Evolutionary conservation across 2,113 vertebrate species (phyloP), one percentile per base, ranked within the genome.

Genomic region (Vidua macroura): DNA sequence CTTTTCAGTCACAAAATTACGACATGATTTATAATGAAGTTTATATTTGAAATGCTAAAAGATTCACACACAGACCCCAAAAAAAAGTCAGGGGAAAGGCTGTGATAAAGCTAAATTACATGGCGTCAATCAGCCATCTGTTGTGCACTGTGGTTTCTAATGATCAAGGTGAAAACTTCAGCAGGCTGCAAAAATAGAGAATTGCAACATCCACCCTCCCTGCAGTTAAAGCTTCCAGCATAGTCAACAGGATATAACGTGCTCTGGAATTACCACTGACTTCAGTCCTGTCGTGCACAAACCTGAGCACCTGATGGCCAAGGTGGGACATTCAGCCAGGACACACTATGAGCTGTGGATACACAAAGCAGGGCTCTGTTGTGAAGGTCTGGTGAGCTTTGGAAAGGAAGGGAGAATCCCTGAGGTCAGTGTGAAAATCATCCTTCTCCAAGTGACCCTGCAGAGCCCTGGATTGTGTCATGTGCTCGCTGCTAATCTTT

Each of bases 101-200:
- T 78, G 68, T n/a, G 55, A 87, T 92, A 75, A 88, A 95, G 59
- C 75, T 83, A 86, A 78, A 84, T 52, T 31, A 68, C 13, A 15
- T 43, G 33, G 85, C 2, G 2, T 81, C 94, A 85, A 28, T 95
- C 86, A 91, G 89, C 95, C 92, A 88, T 92, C 96, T 95, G 91
- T 75, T 88, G 90, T 87, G 81, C 35, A 2, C 59, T 56, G 78
- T 56, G 51, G 33, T 75, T 93, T 81, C 43, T 90, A 86, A 74
- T 75, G 92, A 91, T 79, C 83, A 90, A 95, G 94, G 84, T 94
- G 92, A 91, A 95, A 92, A 85, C 67, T 92, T 92, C 37, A 52
- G 44, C 19, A 59, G 78, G 74, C 56, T 93, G 58, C 74, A 86
- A 85, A 93, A 86, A 82, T 4, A 83, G 74, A 55, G 37, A 77